These are phyloP conservation scores for Pao palembangensis DNA, from an alignment of 2,113 vertebrate species.

Conservation along the genomic window DNA sequence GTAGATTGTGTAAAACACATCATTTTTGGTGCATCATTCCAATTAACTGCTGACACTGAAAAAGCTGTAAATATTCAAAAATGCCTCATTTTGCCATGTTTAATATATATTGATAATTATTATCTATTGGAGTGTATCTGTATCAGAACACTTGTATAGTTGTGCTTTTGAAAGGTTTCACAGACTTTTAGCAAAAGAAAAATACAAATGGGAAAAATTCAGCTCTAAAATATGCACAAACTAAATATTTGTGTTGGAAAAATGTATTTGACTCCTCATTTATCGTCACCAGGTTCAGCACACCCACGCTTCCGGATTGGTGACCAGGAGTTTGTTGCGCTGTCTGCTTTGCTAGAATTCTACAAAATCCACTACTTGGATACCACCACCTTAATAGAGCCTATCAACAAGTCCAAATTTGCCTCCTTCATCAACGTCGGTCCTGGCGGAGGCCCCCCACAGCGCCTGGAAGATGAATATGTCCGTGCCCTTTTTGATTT, in stretches of 20 bases:
- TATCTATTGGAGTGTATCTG: constrained; percentile 4
- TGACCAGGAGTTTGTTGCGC: constrained; percentile 97
- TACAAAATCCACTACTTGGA: constrained; percentile 99
- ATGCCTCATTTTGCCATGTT: not conserved
- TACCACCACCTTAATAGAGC: constrained; percentile 98
- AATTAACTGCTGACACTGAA: not conserved
- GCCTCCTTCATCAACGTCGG: constrained; percentile 65
- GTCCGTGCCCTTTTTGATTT: constrained; percentile 98
- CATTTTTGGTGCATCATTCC: not conserved
- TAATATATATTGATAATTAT: not conserved
- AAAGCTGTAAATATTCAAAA: not conserved
- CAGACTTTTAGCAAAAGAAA: not conserved
- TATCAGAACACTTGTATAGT: not conserved
- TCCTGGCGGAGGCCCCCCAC: constrained; percentile 71
- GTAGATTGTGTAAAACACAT: too few relatives aligned
- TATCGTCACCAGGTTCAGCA: constrained; percentile 72
- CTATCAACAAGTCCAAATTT: constrained; percentile 89
- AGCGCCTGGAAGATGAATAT: constrained; percentile 88
- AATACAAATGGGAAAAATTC: not conserved
- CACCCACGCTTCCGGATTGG: constrained; percentile 91
- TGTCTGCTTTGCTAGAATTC: constrained; percentile 95
- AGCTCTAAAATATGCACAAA: too few relatives aligned
- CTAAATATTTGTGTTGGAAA: constrained; percentile 2
- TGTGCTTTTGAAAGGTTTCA: not conserved
- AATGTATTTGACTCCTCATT: constrained; percentile 7